Evolutionary conservation across 2,888 invertebrate species (phyloP).

Genomic region (Caenorhabditis sp.): DNA sequence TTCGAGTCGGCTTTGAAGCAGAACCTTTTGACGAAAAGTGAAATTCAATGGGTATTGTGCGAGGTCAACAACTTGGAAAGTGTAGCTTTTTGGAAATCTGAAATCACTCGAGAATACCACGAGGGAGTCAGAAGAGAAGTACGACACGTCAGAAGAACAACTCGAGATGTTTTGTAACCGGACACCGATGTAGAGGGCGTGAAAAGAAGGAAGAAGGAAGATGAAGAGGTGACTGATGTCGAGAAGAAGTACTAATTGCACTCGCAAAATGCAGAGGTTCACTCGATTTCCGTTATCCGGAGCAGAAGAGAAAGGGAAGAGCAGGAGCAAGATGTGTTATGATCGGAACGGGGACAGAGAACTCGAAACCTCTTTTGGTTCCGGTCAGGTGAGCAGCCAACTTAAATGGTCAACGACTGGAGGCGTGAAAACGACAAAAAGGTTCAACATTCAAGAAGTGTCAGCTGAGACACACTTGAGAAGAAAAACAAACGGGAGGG

Average conservation of each 20-base stretch:
- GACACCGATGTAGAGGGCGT: slow-evolving; percentile 35
- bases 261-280: neutral
- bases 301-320: neutral
- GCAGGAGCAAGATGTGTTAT: neutral
- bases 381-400: too few species aligned
- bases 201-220: neutral
- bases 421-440: neutral
- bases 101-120: neutral
- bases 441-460: slow-evolving; percentile 1
- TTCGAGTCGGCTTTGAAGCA: too few species aligned
- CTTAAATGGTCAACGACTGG: neutral
- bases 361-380: too few species aligned
- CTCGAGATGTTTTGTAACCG: slow-evolving; percentile 12
- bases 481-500: neutral
- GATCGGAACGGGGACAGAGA: too few species aligned
- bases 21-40: neutral
- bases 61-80: neutral
- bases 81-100: too few species aligned
- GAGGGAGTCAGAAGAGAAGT: neutral
- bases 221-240: neutral
- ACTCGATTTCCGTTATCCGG: neutral
- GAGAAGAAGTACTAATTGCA: slow-evolving; percentile 19
- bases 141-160: slow-evolving; percentile 14
- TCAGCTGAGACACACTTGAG: neutral
- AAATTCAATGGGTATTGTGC: neutral